Percentiles rank a stretch among this genome's conserved stretches.
Evolutionary conservation across 2,797 vertebrate species (phyloP).

Genomic region (Rhinella marina): DNA sequence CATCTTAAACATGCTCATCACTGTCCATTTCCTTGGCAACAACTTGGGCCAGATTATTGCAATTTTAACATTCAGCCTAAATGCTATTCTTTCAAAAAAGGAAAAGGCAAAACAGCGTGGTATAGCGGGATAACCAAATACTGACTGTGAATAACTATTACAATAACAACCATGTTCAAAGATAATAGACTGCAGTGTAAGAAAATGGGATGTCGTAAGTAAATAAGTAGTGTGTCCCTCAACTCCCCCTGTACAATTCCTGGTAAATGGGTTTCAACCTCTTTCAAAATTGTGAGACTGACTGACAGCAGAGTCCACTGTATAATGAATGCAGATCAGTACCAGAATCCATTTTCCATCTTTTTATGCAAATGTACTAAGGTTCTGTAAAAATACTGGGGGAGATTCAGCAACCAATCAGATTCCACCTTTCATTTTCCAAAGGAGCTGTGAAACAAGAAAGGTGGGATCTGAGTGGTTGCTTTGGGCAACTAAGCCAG

Average conservation of each 20-base stretch:
- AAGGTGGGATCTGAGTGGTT: too few relatives aligned
- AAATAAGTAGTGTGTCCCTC: not conserved
- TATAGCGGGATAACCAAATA: not conserved
- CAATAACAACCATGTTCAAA: not conserved
- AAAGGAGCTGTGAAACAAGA: too few relatives aligned
- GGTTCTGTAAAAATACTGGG: not conserved
- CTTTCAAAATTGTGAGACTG: not conserved
- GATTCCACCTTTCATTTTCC: too few relatives aligned
- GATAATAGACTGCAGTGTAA: not conserved
- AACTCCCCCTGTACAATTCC: not conserved
- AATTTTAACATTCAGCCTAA: constrained; percentile 35
- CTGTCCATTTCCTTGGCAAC: constrained; percentile 50
- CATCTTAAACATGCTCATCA: constrained; percentile 35
- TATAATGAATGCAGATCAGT: not conserved
- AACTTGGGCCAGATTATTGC: constrained; percentile 33
- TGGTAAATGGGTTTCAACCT: not conserved
- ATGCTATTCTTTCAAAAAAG: constrained; percentile 20
- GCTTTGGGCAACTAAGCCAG: too few relatives aligned
- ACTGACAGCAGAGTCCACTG: not conserved
- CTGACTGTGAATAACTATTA: constrained; percentile 13
- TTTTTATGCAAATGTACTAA: not conserved
- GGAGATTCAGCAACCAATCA: too few relatives aligned
- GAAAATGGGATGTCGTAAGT: not conserved
- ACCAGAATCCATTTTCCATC: not conserved
- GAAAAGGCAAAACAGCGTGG: constrained; percentile 4